A percentile compares a stretch with the other conserved stretches of the same genome.
Conservation (phyloP, 2,113 vertebrate species). For the Petromus typicus region DNA sequence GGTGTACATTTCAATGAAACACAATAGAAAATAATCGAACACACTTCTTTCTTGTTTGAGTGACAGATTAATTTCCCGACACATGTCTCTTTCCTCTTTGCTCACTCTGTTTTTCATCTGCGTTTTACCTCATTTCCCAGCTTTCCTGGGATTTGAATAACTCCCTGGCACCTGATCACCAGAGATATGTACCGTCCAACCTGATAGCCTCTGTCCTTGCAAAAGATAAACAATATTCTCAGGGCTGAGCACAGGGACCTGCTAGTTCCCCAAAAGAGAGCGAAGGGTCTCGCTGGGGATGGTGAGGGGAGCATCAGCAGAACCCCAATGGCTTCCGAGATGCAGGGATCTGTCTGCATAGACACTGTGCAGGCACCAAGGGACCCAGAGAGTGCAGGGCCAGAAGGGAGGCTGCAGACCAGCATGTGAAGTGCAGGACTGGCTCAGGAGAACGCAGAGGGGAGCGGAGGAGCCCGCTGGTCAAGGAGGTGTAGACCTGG, state of each 20-base stretch:
- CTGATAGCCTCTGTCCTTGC: neutral
- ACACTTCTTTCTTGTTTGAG: slow-evolving; percentile 64
- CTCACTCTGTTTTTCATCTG: neutral
- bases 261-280: neutral
- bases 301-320: neutral
- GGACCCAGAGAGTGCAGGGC: neutral
- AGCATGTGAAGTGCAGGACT: fast-evolving
- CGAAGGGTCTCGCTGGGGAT: neutral
- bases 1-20: slow-evolving; percentile 61
- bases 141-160: neutral
- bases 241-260: neutral
- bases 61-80: slow-evolving; percentile 25
- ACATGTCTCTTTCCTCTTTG: slow-evolving; percentile 17
- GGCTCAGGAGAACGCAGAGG: neutral
- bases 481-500: neutral
- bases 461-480: fast-evolving
- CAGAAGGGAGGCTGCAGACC: neutral
- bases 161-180: neutral
- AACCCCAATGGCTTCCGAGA: neutral
- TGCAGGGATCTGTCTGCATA: neutral
- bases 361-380: neutral
- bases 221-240: neutral
- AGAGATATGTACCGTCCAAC: neutral
- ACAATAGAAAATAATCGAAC: slow-evolving; percentile 68
- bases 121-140: neutral